Base-by-base conservation (phyloP, 1,140 invertebrate species). In the Calephelis virginiensis region DNA sequence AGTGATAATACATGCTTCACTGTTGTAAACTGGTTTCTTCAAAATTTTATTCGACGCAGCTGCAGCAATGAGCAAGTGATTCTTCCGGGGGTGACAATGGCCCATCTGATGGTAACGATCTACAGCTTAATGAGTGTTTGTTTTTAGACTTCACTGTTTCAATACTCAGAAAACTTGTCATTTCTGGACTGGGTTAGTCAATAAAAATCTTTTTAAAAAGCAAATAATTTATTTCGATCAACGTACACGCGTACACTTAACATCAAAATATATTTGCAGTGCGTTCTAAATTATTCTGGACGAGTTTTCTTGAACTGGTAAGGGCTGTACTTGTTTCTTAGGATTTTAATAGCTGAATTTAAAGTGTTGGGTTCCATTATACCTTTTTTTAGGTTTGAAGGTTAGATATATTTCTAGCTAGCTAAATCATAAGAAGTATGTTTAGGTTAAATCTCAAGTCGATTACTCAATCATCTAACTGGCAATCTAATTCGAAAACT, bases 291-390 rank as follows among this genome's bases (percentile, higher is more conserved):
- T 76, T 75, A 73, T 77, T 82, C 82, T 89, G 86, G 86, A 89
- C 86, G 86, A 82, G 78, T 76, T 69, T 75, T 80, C 72, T 76
- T 70, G 74, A 89, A 86, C 86, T 86, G 86, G 75, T 85, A 88
- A 88, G 85, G 84, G 84, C 85, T 80, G 50, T 62, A 68, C 46
- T 61, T 17, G 14, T 69, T 72, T 64, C 12, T 11, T 9, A 4
- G 17, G 8, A 17, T 28, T 56, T 28, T 9, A 56, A 53, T 28
- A 53, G 13, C 49, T 53, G 5, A 53, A 17, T 43, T 65, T 68
- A 40, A 65, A 28, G 28, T 28, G 28, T 28, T 28, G 28, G 28
- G 28, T 28, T 28, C 28, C 28, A 28, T 3, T 28, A 28, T 28
- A 28, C 1, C 28, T 28, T 28, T 28, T 1, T 28, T 28, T 28